A percentile compares a stretch with the other conserved stretches of the same genome.
Conservation (phyloP, 1,140 invertebrate genomes). For the Drosophila orosa region DNA sequence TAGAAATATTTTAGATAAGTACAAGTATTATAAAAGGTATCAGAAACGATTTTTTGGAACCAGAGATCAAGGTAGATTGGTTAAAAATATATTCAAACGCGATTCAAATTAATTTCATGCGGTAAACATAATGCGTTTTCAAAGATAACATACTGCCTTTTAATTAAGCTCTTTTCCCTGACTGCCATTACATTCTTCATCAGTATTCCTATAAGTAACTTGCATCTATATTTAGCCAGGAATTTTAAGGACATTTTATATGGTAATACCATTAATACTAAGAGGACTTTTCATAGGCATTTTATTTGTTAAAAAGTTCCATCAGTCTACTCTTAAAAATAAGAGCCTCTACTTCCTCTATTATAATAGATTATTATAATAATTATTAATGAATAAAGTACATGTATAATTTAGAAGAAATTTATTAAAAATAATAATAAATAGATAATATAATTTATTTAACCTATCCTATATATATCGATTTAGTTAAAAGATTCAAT, state of each 20-base stretch:
- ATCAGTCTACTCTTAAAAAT: neutral
- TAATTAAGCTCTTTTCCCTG: too few relatives aligned
- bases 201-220: neutral
- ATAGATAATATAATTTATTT: neutral
- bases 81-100: too few relatives aligned
- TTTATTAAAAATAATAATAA: neutral
- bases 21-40: neutral
- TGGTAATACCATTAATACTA: too few relatives aligned
- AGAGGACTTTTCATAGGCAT: neutral
- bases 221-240: neutral
- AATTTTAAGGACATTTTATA: neutral
- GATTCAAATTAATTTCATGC: accelerated
- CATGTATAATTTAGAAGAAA: neutral
- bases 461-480: too few relatives aligned
- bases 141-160: accelerated
- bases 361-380: too few relatives aligned
- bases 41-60: accelerated
- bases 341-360: neutral
- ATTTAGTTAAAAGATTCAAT: too few relatives aligned
- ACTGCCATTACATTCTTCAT: neutral
- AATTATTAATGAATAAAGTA: neutral
- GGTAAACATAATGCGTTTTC: neutral
- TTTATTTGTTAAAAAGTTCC: neutral
- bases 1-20: neutral
- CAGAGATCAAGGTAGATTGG: accelerated